Percentiles rank a stretch among this genome's conserved stretches.
Evolutionary conservation across 2,888 invertebrate species (phyloP).

Genomic region (Deilephila porcellus): DNA sequence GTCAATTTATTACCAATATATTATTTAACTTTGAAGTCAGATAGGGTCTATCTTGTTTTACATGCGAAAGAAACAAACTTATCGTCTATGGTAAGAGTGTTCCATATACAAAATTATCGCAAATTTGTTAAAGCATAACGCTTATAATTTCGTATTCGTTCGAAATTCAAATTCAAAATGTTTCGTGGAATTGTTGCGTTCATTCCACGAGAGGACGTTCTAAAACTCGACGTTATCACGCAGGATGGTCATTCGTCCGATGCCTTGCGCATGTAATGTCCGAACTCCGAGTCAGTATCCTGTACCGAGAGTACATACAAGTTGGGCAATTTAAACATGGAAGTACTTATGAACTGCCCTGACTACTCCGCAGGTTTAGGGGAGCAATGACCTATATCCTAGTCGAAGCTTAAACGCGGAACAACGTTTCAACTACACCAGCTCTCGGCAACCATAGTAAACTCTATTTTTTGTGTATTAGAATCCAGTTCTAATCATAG

Average conservation of each 20-base stretch:
- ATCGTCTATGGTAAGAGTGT: not conserved
- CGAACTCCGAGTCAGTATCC: constrained; percentile 65
- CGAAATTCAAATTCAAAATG: constrained; percentile 34
- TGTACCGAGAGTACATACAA: constrained; percentile 80
- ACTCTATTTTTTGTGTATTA: constrained; percentile 79
- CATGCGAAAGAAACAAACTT: not conserved
- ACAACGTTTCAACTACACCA: constrained; percentile 68
- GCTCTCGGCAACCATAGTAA: constrained; percentile 65
- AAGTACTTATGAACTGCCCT: constrained; percentile 80
- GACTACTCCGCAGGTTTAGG: constrained; percentile 82
- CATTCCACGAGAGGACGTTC: constrained; percentile 53
- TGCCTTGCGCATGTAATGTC: constrained; percentile 55
- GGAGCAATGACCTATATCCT: constrained; percentile 85
- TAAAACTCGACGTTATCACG: constrained; percentile 59
- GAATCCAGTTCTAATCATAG: constrained; percentile 78
- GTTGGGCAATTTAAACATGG: constrained; percentile 82
- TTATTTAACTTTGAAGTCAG: not conserved
- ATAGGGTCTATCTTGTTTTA: not conserved
- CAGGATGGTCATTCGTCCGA: constrained; percentile 67
- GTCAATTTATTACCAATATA: no score
- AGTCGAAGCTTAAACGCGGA: constrained; percentile 62
- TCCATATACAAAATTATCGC: not conserved
- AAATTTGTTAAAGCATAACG: constrained; percentile 14
- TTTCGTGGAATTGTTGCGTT: constrained; percentile 45
- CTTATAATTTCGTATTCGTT: constrained; percentile 33